phyloP scores from a whole-genome alignment of 2,888 invertebrate genomes.

The Himalopsyche kuldschensis region DNA sequence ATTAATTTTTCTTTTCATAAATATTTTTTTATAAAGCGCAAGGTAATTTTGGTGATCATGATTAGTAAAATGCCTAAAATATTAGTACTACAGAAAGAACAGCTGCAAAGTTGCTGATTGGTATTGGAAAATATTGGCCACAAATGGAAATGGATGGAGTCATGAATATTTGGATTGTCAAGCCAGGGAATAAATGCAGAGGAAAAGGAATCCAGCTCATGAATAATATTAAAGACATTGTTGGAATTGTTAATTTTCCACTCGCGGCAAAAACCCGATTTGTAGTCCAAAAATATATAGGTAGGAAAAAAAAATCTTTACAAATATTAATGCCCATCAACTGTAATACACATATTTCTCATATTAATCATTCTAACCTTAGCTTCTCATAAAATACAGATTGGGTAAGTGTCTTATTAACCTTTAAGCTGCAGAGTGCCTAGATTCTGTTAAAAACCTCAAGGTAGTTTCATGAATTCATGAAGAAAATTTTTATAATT shows the following conservation, averaged over 20 bases:
- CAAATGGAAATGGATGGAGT: constrained; percentile 84
- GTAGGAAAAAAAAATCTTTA: constrained; percentile 54
- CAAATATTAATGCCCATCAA: no score
- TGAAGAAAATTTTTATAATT: no score
- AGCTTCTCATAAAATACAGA: neutral
- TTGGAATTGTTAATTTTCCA: constrained; percentile 71
- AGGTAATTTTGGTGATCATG: neutral
- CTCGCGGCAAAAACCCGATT: constrained; percentile 73
- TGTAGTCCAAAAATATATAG: constrained; percentile 95
- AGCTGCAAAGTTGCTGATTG: constrained; percentile 64
- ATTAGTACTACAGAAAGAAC: constrained; percentile 56
- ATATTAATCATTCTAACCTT: no score
- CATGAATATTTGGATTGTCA: constrained; percentile 91
- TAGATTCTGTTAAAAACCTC: neutral
- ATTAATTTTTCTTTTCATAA: no score
- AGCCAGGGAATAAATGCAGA: constrained; percentile 91
- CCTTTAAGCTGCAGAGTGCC: neutral
- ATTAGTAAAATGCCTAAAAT: constrained; percentile 18
- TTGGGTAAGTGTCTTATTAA: neutral
- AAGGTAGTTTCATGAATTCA: no score
- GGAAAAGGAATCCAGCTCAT: constrained; percentile 88
- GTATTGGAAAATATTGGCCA: constrained; percentile 74
- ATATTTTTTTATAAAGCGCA: no score
- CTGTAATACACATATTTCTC: no score
- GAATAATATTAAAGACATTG: constrained; percentile 83